phyloP scores from a whole-genome alignment of 2,888 invertebrate genomes.

The Caenorhabditis wallacei region DNA sequence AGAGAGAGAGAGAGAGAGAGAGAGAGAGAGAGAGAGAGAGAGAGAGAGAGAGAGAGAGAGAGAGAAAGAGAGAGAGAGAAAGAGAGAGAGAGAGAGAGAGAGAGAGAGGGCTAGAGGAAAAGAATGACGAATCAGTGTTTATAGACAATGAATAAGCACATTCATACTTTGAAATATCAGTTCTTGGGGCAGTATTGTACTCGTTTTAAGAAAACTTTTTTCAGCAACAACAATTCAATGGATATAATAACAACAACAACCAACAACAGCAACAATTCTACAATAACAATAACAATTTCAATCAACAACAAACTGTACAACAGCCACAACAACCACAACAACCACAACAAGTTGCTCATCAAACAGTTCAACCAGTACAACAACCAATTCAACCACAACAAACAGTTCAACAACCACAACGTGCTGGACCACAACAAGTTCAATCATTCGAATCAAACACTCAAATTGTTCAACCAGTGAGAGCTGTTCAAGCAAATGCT shows the following conservation, averaged over 20 bases:
- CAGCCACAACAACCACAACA: conserved; percentile 23
- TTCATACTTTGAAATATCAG: no score
- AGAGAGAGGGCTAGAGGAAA: no score
- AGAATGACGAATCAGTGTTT: no score
- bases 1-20: background rate
- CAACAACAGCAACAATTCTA: conserved; percentile 19
- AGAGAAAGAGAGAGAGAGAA: conserved; percentile 2
- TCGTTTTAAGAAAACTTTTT: background rate
- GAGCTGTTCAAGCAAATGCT: conserved; percentile 57
- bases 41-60: background rate
- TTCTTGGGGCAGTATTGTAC: no score
- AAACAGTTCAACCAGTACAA: conserved; percentile 26
- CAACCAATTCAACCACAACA: conserved; percentile 28
- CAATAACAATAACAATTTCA: conserved; percentile 33
- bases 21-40: no score
- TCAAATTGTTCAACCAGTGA: conserved; percentile 63
- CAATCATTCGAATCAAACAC: conserved; percentile 61
- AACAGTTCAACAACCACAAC: conserved; percentile 14
- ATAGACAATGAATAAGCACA: no score
- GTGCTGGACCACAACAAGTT: conserved; percentile 34
- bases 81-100: conserved; percentile 2
- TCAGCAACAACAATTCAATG: conserved; percentile 45
- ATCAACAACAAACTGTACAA: conserved; percentile 24
- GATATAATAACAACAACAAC: conserved; percentile 39
- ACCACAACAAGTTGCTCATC: conserved; percentile 19